phyloP scores from a whole-genome alignment of 2,797 vertebrate species.

The Trachurus trachurus region DNA sequence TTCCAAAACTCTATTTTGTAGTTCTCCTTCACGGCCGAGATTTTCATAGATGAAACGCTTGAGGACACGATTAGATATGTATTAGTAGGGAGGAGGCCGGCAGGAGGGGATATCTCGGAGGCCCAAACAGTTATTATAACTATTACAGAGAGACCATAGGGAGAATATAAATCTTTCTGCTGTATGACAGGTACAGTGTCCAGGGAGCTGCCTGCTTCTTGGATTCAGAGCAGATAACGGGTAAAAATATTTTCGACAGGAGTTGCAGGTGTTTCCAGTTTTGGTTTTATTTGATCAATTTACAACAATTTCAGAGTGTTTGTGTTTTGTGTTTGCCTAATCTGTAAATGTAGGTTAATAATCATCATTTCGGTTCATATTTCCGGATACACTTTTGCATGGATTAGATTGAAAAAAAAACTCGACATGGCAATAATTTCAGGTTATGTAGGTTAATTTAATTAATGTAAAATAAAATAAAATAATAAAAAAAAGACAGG shows the following conservation, averaged over 20 bases:
- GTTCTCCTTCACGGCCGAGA: slow-evolving; percentile 67
- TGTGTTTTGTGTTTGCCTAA: not conserved
- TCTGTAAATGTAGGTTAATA: not conserved
- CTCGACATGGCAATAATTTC: not conserved
- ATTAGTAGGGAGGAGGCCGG: slow-evolving; percentile 89
- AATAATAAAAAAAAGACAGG: too few species aligned
- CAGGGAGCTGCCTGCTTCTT: not conserved
- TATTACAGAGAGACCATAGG: slow-evolving; percentile 69
- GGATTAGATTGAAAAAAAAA: too few species aligned
- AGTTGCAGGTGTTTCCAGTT: not conserved
- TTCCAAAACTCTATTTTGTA: slow-evolving; percentile 52
- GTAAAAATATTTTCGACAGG: slow-evolving; percentile 6
- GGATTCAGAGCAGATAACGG: not conserved
- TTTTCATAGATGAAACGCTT: slow-evolving; percentile 89
- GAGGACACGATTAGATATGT: slow-evolving; percentile 97
- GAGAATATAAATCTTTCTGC: slow-evolving; percentile 69
- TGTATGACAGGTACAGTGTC: slow-evolving; percentile 48
- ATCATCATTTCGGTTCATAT: not conserved
- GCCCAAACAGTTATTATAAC: slow-evolving; percentile 87
- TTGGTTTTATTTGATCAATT: not conserved
- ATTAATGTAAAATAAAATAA: not conserved
- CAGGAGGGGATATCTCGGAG: slow-evolving; percentile 82
- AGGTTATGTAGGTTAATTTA: not conserved
- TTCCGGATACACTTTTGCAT: not conserved
- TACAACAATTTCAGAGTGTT: not conserved